A percentile compares a stretch with the other conserved stretches of the same genome.
Evolutionary conservation across 2,888 invertebrate genomes (phyloP).

Genomic region (Bugulina stolonifera): DNA sequence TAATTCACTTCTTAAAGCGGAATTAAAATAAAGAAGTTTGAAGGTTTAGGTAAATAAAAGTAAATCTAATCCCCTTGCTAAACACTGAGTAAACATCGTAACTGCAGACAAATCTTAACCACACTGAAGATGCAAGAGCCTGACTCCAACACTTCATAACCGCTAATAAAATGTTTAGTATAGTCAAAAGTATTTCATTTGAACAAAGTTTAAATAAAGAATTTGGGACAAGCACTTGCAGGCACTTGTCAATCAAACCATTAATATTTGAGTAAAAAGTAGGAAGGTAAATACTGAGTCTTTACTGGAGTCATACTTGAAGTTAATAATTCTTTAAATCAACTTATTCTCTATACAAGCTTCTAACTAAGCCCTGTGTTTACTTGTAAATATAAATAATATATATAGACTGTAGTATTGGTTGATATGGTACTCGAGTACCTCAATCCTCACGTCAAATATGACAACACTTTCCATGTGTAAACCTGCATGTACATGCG

Average conservation of each 20-base stretch:
- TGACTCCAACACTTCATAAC: not conserved
- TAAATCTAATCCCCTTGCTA: constrained; percentile 13
- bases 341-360: too few species aligned
- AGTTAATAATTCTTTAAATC: constrained; percentile 14
- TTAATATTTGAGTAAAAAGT: not conserved
- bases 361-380: too few species aligned
- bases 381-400: too few species aligned
- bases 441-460: too few species aligned
- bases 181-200: too few species aligned
- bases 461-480: too few species aligned
- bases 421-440: too few species aligned
- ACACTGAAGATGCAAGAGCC: not conserved
- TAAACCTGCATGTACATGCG: too few species aligned
- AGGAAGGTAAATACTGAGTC: not conserved
- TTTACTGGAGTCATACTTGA: not conserved
- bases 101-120: not conserved
- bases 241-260: not conserved
- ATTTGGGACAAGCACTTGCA: not conserved
- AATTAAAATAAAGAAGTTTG: constrained; percentile 3
- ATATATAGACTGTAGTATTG: too few species aligned
- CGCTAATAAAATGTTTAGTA: not conserved
- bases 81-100: constrained; percentile 5
- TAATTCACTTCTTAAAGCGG: not conserved
- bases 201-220: not conserved
- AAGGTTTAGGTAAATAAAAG: not conserved